Base-by-base conservation (phyloP, 2,888 invertebrate species). In the Drosophila sordidapex region DNA sequence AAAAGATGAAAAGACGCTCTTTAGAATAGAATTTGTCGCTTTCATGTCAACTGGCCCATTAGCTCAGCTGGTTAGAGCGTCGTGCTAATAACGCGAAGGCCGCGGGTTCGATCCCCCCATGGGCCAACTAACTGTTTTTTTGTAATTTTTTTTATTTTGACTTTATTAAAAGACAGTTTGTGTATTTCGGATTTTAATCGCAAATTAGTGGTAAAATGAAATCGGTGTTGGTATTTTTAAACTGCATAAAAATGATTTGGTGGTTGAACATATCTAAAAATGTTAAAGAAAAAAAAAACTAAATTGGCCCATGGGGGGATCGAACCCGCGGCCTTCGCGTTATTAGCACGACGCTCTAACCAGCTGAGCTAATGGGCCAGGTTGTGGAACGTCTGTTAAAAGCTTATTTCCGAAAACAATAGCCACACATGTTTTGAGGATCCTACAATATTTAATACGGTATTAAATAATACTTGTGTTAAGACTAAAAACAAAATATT, bases 21-120 rank as follows among this genome's bases (percentile, higher is more conserved):
- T 15, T 21, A 21, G 4, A 0, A 0, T 10, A 2, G 11, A 6
- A 31, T 43, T 43, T 18, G 21, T 1, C 27, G 15, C 0, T 0
- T 0, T 0, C 0, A 0, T 0, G 3, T 0, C 31, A 57, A 43
- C 46, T 10, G 92, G 93, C 92, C 93, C 93, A 92, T 92, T 93
- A 93, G 93, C 93, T 93, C 93, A 93, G 93, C 89, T 93, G 93
- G 93, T 92, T 93, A 93, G 93, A 93, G 93, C 93, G 92, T 93
- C 92, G 92, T 92, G 92, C 93, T 93, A 92, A 92, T 93, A 93
- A 93, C 93, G 92, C 92, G 92, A 93, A 92, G 93, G 93, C 86
- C 92, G 92, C 90, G 92, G 91, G 92, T 93, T 92, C 93, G 93
- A 93, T 92, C 93, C 93, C 91, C 92, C 81, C 93, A 91, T 93